These are phyloP conservation scores for Scrobipalpa costella DNA, from an alignment of 2,888 invertebrate species.

Conservation along the genomic window DNA sequence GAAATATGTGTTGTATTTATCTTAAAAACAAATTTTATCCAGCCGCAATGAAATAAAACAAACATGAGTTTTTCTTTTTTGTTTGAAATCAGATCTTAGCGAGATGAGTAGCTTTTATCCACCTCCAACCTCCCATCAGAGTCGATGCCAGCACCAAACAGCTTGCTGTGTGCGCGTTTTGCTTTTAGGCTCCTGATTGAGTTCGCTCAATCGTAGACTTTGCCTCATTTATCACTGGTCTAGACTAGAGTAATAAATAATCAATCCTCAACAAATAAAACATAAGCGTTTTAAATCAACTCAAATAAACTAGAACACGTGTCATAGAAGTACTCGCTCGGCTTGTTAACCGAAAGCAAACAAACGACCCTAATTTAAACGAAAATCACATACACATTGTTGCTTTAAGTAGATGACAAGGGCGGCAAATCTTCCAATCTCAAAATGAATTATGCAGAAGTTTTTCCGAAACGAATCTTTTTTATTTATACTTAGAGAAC, in stretches of 20 bases:
- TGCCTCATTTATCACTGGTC: too few species aligned
- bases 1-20: slow-evolving; percentile 56
- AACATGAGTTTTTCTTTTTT: background rate
- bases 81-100: too few species aligned
- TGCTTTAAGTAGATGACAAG: background rate
- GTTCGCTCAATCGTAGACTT: too few species aligned
- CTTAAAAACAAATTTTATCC: slow-evolving; percentile 37
- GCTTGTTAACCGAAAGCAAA: background rate
- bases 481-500: slow-evolving; percentile 20
- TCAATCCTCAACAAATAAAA: too few species aligned
- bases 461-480: slow-evolving; percentile 22
- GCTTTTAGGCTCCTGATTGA: too few species aligned
- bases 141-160: too few species aligned
- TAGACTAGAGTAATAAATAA: too few species aligned
- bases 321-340: background rate
- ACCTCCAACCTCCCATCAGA: too few species aligned
- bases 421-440: slow-evolving; percentile 22
- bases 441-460: slow-evolving; percentile 30
- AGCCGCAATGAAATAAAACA: slow-evolving; percentile 3
- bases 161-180: background rate
- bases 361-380: background rate
- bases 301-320: background rate
- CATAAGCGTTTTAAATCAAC: background rate
- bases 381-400: slow-evolving; percentile 5
- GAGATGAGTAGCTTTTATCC: too few species aligned